phyloP scores from a whole-genome alignment of 2,113 vertebrate genomes.

The Syrrhaptes paradoxus region DNA sequence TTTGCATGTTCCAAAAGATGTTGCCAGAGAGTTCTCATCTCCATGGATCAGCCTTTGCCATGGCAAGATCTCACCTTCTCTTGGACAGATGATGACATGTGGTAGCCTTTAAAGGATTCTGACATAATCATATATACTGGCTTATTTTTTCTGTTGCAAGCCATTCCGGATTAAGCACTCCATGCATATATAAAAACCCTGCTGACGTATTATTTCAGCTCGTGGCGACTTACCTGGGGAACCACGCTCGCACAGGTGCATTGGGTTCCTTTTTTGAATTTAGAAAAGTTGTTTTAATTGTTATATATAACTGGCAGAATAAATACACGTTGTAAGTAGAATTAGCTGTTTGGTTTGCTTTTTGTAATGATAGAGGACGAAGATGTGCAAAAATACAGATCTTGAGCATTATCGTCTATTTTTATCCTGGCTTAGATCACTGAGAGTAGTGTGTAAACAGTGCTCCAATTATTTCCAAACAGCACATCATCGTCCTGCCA shows the following conservation, averaged over 20 bases:
- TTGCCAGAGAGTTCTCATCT: background rate
- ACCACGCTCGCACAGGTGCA: background rate
- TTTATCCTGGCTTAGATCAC: background rate
- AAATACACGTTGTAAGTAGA: background rate
- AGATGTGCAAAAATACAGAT: constrained; percentile 6
- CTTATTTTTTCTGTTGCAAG: background rate
- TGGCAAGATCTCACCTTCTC: background rate
- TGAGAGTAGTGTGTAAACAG: constrained; percentile 23
- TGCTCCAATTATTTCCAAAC: constrained; percentile 38
- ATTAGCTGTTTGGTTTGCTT: background rate
- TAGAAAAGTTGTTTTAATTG: background rate
- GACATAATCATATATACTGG: background rate
- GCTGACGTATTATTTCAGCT: background rate
- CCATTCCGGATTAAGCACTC: background rate
- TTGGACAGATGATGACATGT: background rate
- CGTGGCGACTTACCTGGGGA: background rate
- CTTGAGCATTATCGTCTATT: background rate
- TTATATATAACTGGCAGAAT: background rate
- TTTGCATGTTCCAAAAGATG: background rate
- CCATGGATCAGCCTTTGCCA: background rate
- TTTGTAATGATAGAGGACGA: constrained; percentile 14
- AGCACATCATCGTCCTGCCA: background rate
- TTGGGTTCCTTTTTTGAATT: background rate
- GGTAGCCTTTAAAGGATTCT: background rate
- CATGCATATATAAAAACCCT: background rate